Conservation (phyloP, 1,140 invertebrate genomes). For the Myzus persicae region DNA sequence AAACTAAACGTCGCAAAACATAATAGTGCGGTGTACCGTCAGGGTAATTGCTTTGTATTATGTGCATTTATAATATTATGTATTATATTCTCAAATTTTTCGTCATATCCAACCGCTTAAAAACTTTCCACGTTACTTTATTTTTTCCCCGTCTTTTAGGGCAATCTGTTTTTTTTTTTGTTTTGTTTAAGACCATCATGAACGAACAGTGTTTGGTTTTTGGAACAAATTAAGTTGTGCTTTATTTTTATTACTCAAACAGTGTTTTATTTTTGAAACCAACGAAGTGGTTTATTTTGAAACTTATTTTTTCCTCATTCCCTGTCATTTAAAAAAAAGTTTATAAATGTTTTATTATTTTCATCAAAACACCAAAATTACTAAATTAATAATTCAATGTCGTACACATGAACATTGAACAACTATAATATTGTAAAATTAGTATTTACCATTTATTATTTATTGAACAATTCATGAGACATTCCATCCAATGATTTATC, state of each 20-base stretch:
- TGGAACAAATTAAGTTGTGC: neutral
- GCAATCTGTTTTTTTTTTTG: neutral
- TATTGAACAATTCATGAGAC: neutral
- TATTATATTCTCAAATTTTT: neutral
- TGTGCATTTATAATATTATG: neutral
- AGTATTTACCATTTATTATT: neutral
- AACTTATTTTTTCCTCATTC: neutral
- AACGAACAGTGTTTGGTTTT: neutral
- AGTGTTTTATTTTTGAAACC: neutral
- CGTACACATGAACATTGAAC: neutral
- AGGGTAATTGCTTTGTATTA: neutral
- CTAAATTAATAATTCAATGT: neutral
- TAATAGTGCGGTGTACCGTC: neutral
- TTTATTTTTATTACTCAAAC: neutral
- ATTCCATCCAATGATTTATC: too few relatives aligned
- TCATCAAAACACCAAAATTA: neutral
- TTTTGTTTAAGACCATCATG: neutral
- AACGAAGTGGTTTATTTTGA: neutral
- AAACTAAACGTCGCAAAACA: neutral
- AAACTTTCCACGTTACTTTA: neutral
- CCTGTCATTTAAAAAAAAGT: neutral
- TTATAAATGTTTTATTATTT: conserved; percentile 17
- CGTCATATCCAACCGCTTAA: neutral
- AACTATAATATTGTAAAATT: neutral
- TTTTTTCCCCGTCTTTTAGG: neutral